Conservation (phyloP, 2,888 invertebrate genomes). For the Phengaris alcon region DNA sequence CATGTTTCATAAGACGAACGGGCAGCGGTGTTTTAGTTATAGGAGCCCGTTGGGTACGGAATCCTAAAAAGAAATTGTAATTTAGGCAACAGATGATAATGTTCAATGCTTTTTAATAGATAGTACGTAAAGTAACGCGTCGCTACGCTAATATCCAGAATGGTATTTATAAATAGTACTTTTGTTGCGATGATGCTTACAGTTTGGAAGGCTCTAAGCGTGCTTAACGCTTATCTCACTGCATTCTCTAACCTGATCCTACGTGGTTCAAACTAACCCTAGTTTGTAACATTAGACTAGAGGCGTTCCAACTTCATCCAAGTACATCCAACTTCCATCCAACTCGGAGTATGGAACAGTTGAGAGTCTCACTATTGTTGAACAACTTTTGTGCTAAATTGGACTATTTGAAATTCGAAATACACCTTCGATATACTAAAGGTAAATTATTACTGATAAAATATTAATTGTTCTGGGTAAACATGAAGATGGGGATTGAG, state of each 20-base stretch:
- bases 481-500: no score
- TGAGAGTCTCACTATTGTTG: not conserved
- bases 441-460: not conserved
- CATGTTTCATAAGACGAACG: no score
- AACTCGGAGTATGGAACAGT: not conserved
- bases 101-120: no score
- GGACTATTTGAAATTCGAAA: not conserved
- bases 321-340: constrained; percentile 12
- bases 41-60: no score
- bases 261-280: not conserved
- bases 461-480: no score
- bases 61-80: no score
- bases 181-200: not conserved
- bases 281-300: constrained; percentile 6
- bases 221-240: not conserved
- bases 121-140: no score
- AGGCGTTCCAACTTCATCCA: constrained; percentile 5
- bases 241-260: constrained; percentile 3
- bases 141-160: no score
- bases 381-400: constrained; percentile 5
- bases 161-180: not conserved
- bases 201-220: not conserved
- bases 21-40: no score
- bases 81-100: no score
- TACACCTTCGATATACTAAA: not conserved